These are phyloP conservation scores for Loriculus beryllinus DNA, from an alignment of 2,797 vertebrate species.

Conservation along the genomic window DNA sequence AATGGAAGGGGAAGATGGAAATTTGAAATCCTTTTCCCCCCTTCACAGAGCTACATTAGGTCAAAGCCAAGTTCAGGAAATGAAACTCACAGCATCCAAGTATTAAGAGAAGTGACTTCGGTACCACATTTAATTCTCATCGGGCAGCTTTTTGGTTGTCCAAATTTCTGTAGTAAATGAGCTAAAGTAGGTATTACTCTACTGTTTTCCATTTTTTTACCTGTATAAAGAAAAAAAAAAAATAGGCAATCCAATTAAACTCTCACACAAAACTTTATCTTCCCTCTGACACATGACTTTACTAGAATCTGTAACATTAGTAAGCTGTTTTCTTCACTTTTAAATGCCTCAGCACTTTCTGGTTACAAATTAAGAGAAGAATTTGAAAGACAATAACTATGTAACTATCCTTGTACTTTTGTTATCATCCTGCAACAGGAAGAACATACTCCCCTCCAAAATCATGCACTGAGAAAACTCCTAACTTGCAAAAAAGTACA, in stretches of 20 bases:
- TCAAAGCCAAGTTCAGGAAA: background rate
- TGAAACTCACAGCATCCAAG: background rate
- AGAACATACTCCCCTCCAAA: background rate
- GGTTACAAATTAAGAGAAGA: background rate
- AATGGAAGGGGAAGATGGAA: accelerated
- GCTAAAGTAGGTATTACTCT: background rate
- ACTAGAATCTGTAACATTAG: background rate
- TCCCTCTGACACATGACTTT: background rate
- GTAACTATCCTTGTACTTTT: background rate
- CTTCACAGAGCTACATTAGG: background rate
- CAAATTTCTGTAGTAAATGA: background rate
- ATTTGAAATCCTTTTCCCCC: accelerated
- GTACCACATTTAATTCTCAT: background rate
- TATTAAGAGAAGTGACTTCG: background rate
- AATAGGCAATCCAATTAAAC: background rate
- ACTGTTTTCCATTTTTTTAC: background rate
- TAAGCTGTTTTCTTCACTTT: background rate
- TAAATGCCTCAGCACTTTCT: background rate
- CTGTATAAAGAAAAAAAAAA: background rate
- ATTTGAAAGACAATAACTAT: background rate
- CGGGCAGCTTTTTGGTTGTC: background rate
- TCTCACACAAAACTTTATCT: background rate
- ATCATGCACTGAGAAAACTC: background rate
- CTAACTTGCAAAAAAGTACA: background rate
- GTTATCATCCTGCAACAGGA: background rate